Conservation (phyloP, 2,797 vertebrate species). For the Argentina silus region DNA sequence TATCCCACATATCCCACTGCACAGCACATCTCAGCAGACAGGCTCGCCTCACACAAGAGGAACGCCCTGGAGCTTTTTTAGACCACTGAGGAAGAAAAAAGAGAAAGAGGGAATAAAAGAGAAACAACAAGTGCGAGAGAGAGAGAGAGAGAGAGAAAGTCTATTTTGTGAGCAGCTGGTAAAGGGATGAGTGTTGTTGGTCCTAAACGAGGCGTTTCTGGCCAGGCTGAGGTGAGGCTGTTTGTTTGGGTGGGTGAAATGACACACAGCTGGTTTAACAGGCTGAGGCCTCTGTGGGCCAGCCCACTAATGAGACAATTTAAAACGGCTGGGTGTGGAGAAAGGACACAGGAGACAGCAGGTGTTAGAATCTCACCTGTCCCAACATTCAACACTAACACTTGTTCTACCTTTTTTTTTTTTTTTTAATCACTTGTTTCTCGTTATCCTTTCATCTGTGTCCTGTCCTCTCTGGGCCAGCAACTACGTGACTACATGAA, state of each 20-base stretch:
- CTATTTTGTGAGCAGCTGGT: not conserved
- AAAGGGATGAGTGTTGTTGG: not conserved
- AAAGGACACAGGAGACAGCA: not conserved
- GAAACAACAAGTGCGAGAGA: not conserved
- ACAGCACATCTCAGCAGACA: not conserved
- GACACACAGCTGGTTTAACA: not conserved
- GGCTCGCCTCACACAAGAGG: not conserved
- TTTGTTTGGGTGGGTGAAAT: constrained; percentile 3
- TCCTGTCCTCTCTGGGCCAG: too few relatives aligned
- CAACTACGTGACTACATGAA: too few relatives aligned
- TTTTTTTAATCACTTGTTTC: too few relatives aligned
- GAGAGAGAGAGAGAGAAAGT: not conserved
- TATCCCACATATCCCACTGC: not conserved
- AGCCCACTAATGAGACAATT: not conserved
- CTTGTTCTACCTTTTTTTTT: too few relatives aligned
- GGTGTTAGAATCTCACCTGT: not conserved
- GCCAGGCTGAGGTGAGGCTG: not conserved
- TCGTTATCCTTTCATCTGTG: too few relatives aligned
- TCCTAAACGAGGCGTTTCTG: not conserved
- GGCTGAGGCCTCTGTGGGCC: not conserved
- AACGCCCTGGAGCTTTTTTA: constrained; percentile 3
- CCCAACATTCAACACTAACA: too few relatives aligned
- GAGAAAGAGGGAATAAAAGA: not conserved
- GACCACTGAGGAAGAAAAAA: not conserved
- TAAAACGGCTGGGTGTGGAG: not conserved